Percentiles rank a stretch among this genome's conserved stretches.
Conservation (phyloP, 2,888 invertebrate species). For the Agonopterix subpropinquella region DNA sequence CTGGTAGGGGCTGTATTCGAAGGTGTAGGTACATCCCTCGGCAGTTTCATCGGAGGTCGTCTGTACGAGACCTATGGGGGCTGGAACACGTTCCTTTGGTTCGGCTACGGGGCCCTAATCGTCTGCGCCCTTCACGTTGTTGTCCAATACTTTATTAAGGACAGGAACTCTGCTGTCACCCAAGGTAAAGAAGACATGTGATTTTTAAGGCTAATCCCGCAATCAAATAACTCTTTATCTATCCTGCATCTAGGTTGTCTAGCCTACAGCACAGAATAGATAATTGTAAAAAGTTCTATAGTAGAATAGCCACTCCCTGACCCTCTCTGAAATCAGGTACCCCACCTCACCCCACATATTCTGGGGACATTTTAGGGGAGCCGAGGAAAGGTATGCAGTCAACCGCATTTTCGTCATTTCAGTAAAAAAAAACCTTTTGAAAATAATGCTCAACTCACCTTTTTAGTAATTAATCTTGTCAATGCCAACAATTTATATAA, state of each 20-base stretch:
- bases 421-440: neutral
- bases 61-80: constrained; percentile 80
- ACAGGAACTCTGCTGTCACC: constrained; percentile 25
- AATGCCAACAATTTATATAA: no score
- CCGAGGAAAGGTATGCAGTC: neutral
- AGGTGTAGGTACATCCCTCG: constrained; percentile 87
- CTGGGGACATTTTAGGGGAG: no score
- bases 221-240: neutral
- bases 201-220: neutral
- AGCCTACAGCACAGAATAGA: neutral
- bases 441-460: no score
- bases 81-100: constrained; percentile 80
- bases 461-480: no score
- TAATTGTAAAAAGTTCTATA: no score
- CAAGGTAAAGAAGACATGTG: constrained; percentile 42
- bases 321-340: no score
- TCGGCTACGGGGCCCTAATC: constrained; percentile 81
- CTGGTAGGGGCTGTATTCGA: constrained; percentile 91
- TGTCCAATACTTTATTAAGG: constrained; percentile 55
- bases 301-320: no score
- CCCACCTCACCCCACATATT: no score
- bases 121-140: constrained; percentile 75
- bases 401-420: neutral
- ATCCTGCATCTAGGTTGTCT: neutral
- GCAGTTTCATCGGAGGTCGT: constrained; percentile 86